A percentile compares a stretch with the other conserved stretches of the same genome.
Conservation (phyloP, 1,140 invertebrate species). For the Eubasilissa regina region DNA sequence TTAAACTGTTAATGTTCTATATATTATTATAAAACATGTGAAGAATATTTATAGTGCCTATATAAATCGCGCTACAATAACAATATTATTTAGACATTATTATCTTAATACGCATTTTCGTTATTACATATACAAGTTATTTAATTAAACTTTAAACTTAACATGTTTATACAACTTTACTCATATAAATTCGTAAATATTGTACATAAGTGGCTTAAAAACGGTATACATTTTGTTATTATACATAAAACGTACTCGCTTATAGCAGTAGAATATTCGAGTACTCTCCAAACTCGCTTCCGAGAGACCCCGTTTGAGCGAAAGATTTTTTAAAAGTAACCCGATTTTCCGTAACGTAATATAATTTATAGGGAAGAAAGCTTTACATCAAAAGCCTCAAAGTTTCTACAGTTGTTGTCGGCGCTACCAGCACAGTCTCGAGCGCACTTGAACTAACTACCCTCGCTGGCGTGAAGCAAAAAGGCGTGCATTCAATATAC, state of each 20-base stretch:
- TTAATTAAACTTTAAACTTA: slow-evolving; percentile 26
- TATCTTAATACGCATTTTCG: not conserved
- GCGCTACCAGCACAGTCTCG: not conserved
- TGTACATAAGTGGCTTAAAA: too few relatives aligned
- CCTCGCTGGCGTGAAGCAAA: not conserved
- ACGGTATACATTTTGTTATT: not conserved
- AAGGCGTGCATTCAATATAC: not conserved
- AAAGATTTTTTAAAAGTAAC: not conserved
- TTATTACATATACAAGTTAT: slow-evolving; percentile 6
- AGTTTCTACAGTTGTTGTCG: not conserved
- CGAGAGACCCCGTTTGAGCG: not conserved
- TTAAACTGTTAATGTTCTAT: too few relatives aligned
- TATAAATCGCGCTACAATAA: too few relatives aligned
- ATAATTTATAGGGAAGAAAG: not conserved
- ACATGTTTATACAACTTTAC: not conserved
- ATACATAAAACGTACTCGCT: not conserved
- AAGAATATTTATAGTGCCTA: too few relatives aligned
- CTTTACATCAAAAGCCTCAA: slow-evolving; percentile 5
- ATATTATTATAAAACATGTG: too few relatives aligned
- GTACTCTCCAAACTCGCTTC: too few relatives aligned
- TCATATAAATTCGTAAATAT: not conserved
- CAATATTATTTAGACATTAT: too few relatives aligned
- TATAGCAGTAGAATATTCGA: not conserved
- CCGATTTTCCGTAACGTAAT: slow-evolving; percentile 5
- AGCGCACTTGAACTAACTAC: not conserved